Evolutionary conservation across 2,888 invertebrate genomes (phyloP), one percentile per base, ranked within the genome.

Genomic region (Argyresthia goedartella): DNA sequence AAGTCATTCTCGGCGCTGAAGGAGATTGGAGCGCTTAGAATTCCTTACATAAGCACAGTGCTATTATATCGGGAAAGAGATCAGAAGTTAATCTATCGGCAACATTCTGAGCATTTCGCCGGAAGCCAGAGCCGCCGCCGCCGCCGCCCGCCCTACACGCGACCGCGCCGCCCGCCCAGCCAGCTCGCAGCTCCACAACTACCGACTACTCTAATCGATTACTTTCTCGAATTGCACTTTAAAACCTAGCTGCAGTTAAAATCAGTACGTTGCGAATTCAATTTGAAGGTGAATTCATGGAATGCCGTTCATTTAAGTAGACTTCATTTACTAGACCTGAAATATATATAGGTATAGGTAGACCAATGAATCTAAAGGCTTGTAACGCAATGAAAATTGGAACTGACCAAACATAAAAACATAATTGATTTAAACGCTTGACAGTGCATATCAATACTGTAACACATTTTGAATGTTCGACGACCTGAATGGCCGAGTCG

Each of bases 81-180:
- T 84, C 85, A 85, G 84, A 82, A 85, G 84, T 85, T 85, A 85
- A 85, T 85, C 84, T 85, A 85, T 84, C 81, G 82, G 82, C 81
- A 85, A 84, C 82, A 84, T 84, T 84, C 81, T 77, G 76, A 73
- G 82, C 79, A 80, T 81, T 82, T 79, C 74, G 81, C 82, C 84
- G 85, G 84, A 84, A 85, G 84, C 82, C 81, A 81, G 63, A 67
- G 69, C 65, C 71, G 67, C 66, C n/a, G n/a, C n/a, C n/a, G n/a
- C n/a, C 65, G 67, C 55, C 56, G 53, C 56, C 79, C 76, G 79
- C 76, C 79, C 70, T 79, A 71, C 74, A 67, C 69, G 70, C 60
- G 58, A 57, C 50, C 55, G 52, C 41, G 16, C 54, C 13, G n/a
- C 44, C 52, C 49, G n/a, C n/a, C n/a, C n/a, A n/a, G n/a, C n/a